Percentiles rank a stretch among this genome's conserved stretches.
These are phyloP conservation scores for Nanorana parkeri DNA, from an alignment of 2,113 vertebrate genomes.

Conservation along the genomic window DNA sequence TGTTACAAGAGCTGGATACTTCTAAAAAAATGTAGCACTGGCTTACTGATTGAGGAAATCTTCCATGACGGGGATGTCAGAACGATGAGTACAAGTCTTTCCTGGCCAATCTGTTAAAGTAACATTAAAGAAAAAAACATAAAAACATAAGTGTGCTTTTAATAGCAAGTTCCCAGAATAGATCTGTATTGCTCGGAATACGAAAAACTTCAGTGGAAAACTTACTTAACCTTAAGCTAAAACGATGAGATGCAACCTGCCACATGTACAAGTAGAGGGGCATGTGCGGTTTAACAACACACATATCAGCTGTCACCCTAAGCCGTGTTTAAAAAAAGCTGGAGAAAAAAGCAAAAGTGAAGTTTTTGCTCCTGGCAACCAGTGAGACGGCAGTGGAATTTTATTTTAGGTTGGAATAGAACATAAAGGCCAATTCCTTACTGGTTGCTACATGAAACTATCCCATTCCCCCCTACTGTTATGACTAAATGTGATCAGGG, in stretches of 20 bases:
- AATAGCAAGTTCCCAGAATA: constrained; percentile 31
- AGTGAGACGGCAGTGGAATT: too few species aligned
- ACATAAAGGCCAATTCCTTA: not conserved
- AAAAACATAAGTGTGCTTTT: constrained; percentile 19
- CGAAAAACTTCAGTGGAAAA: not conserved
- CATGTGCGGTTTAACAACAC: too few species aligned
- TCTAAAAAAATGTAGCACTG: constrained; percentile 37
- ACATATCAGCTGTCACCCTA: too few species aligned
- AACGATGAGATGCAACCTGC: not conserved
- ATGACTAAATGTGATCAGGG: too few species aligned
- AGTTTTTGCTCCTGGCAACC: too few species aligned
- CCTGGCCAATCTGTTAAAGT: constrained; percentile 38
- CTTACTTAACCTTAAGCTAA: not conserved
- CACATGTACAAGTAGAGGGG: too few species aligned
- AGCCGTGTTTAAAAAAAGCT: too few species aligned
- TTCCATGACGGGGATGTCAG: constrained; percentile 45
- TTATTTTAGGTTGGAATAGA: too few species aligned
- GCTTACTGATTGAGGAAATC: constrained; percentile 46
- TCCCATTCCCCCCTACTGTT: too few species aligned
- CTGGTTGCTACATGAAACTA: not conserved
- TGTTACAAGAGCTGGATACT: constrained; percentile 50
- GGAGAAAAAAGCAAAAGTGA: too few species aligned
- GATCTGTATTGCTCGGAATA: constrained; percentile 8
- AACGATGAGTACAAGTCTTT: constrained; percentile 32
- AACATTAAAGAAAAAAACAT: not conserved